phyloP scores from a whole-genome alignment of 2,113 vertebrate genomes.

The Bubo scandiacus region DNA sequence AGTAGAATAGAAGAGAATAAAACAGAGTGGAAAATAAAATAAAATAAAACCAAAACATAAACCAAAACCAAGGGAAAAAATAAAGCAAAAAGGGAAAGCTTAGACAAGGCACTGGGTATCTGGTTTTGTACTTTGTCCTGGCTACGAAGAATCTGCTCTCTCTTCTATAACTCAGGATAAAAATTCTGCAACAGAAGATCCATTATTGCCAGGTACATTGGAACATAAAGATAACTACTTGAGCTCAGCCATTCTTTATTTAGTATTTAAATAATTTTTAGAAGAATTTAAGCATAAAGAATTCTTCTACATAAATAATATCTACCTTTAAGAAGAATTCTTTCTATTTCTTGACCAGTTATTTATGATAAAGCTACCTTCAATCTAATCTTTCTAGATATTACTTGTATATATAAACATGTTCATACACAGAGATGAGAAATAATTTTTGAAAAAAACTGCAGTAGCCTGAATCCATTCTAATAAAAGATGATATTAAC shows the following conservation, averaged over 20 bases:
- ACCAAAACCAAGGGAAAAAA: accelerated
- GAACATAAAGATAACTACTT: neutral
- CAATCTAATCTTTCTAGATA: neutral
- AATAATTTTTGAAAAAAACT: neutral
- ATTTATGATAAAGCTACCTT: neutral
- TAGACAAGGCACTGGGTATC: neutral
- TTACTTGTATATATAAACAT: neutral
- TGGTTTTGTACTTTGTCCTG: neutral
- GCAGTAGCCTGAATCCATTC: neutral
- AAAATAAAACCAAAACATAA: neutral
- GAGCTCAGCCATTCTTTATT: neutral
- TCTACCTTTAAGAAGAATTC: neutral
- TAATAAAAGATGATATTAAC: neutral
- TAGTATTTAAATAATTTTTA: neutral
- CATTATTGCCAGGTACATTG: neutral
- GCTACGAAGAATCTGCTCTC: neutral
- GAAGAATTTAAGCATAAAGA: neutral
- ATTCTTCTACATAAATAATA: neutral
- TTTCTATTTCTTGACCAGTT: neutral
- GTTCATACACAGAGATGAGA: neutral
- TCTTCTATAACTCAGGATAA: neutral
- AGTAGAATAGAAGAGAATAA: neutral
- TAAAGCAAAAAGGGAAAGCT: accelerated
- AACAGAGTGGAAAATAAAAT: neutral
- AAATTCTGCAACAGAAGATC: neutral